These are phyloP conservation scores for Dryadula phaetusa DNA, from an alignment of 2,888 invertebrate species.

Conservation along the genomic window DNA sequence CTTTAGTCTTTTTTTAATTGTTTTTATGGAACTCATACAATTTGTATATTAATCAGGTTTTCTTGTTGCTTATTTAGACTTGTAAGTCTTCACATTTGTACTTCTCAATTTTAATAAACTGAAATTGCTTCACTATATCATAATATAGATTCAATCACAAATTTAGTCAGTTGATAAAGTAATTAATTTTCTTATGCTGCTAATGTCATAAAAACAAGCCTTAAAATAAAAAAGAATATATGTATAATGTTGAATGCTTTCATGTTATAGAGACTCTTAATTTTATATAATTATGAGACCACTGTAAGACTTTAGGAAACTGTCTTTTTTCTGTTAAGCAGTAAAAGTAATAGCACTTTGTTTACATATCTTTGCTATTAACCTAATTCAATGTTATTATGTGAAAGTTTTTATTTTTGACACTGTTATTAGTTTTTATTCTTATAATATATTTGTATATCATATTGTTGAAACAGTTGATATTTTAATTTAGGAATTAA, in stretches of 20 bases:
- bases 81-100: slow-evolving; percentile 56
- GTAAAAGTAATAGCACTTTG: slow-evolving; percentile 17
- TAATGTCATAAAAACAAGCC: not conserved
- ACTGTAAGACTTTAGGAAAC: slow-evolving; percentile 8
- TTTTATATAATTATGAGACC: slow-evolving; percentile 19
- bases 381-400: slow-evolving; percentile 62
- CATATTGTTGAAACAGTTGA: slow-evolving; percentile 77
- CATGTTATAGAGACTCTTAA: slow-evolving; percentile 10
- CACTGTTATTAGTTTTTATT: slow-evolving; percentile 75
- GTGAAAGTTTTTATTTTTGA: slow-evolving; percentile 70
- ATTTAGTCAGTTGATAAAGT: slow-evolving; percentile 54
- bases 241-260: slow-evolving; percentile 17
- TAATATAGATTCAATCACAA: slow-evolving; percentile 60
- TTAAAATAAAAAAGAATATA: not conserved
- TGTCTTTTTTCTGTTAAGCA: not conserved
- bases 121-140: slow-evolving; percentile 61
- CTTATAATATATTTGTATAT: slow-evolving; percentile 52
- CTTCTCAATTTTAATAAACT: slow-evolving; percentile 60
- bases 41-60: slow-evolving; percentile 50
- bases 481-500: slow-evolving; percentile 76
- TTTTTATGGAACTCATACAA: slow-evolving; percentile 59
- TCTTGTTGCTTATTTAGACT: slow-evolving; percentile 61
- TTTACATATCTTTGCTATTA: slow-evolving; percentile 38
- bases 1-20: slow-evolving; percentile 64
- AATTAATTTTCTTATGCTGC: slow-evolving; percentile 48